Conservation (phyloP, 1,140 invertebrate species). For the Elysia chlorotica region DNA sequence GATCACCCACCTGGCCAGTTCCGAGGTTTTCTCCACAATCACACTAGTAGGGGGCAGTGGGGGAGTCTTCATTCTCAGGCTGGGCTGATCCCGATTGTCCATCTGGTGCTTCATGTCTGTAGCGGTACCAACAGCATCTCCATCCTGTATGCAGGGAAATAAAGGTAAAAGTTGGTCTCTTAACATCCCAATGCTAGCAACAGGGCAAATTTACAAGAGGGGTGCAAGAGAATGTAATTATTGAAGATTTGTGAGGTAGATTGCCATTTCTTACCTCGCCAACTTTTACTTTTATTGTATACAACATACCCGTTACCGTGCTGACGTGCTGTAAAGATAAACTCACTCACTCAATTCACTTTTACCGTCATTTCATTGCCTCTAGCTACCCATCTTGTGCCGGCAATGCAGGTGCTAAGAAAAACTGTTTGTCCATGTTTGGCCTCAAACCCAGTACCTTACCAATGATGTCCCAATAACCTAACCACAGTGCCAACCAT, state of each 20-base stretch:
- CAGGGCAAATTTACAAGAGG: too few relatives aligned
- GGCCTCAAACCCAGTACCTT: too few relatives aligned
- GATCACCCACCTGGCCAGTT: slow-evolving; percentile 32
- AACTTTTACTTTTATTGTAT: too few relatives aligned
- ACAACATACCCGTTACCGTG: too few relatives aligned
- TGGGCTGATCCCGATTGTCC: neutral
- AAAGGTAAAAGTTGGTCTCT: too few relatives aligned
- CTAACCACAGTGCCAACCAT: neutral
- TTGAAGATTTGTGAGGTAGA: neutral
- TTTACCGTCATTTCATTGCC: too few relatives aligned
- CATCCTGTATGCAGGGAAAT: neutral
- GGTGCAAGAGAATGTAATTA: neutral
- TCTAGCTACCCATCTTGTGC: too few relatives aligned
- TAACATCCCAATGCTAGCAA: too few relatives aligned
- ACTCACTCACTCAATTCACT: too few relatives aligned
- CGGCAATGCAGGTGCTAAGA: too few relatives aligned
- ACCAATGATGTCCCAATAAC: neutral
- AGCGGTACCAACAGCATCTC: neutral
- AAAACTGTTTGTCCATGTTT: too few relatives aligned
- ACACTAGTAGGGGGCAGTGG: slow-evolving; percentile 35
- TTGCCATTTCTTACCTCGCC: neutral
- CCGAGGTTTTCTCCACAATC: slow-evolving; percentile 33
- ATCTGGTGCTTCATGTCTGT: neutral
- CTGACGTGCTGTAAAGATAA: too few relatives aligned
- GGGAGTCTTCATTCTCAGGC: slow-evolving; percentile 32